A percentile compares a stretch with the other conserved stretches of the same genome.
Conservation (phyloP, 2,888 invertebrate genomes). For the Cephus nigrinus region DNA sequence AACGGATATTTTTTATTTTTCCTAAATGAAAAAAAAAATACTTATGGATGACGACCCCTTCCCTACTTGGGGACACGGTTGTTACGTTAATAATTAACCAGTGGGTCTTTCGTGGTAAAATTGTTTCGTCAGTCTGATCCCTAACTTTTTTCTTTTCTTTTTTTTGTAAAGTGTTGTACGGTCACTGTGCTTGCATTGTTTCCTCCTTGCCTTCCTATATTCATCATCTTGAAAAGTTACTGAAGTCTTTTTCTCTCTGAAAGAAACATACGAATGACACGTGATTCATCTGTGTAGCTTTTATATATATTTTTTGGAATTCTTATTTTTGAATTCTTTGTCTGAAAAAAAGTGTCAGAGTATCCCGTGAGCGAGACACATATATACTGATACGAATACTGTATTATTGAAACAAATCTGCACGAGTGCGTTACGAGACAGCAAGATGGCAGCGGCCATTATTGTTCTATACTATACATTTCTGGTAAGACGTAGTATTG, state of each 20-base stretch:
- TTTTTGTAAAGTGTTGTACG: slow-evolving; percentile 9
- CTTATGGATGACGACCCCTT: not conserved
- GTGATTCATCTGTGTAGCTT: not conserved
- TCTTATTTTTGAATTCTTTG: not conserved
- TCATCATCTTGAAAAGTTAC: not conserved
- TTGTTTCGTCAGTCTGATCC: not conserved
- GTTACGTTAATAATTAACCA: not conserved
- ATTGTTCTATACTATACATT: slow-evolving; percentile 32
- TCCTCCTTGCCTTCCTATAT: not conserved
- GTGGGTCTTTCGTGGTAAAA: not conserved
- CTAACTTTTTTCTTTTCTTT: slow-evolving; percentile 4
- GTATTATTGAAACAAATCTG: slow-evolving; percentile 14
- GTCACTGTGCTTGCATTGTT: slow-evolving; percentile 1
- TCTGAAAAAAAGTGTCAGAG: not conserved
- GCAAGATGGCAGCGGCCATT: slow-evolving; percentile 71
- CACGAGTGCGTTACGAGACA: slow-evolving; percentile 62
- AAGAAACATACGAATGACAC: slow-evolving; percentile 6
- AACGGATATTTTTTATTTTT: not conserved
- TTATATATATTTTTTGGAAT: not conserved
- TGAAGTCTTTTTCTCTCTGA: not conserved
- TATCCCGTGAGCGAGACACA: not conserved
- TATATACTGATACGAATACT: not conserved
- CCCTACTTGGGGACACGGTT: not conserved
- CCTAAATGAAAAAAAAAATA: not conserved
- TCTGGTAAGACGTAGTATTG: slow-evolving; percentile 50